Evolutionary conservation across 2,113 vertebrate genomes (phyloP).

Genomic region (Ornithorhynchus anatinus): DNA sequence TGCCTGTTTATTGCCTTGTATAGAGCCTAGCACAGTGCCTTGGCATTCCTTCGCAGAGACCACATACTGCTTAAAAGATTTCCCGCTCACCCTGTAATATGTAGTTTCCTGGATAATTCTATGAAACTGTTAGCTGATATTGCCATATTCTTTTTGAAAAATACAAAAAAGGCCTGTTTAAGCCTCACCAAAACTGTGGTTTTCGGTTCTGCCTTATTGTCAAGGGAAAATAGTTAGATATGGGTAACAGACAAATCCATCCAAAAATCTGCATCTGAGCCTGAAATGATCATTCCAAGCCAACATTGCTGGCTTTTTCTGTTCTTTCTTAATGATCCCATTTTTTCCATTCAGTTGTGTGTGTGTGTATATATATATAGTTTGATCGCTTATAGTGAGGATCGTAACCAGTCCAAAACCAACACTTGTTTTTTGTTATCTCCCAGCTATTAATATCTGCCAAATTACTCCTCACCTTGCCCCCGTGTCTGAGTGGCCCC

Average conservation of each 20-base stretch:
- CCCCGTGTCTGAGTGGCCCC: slow-evolving; percentile 24
- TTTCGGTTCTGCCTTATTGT: slow-evolving; percentile 39
- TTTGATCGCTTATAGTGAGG: slow-evolving; percentile 36
- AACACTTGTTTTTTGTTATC: slow-evolving; percentile 37
- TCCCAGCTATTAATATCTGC: slow-evolving; percentile 60
- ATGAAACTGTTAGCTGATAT: slow-evolving; percentile 18
- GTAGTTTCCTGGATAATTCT: too few relatives aligned
- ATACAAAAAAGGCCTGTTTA: slow-evolving; percentile 21
- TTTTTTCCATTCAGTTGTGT: slow-evolving; percentile 26
- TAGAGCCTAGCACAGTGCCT: too few relatives aligned
- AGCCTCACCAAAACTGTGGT: slow-evolving; percentile 23
- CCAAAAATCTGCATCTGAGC: slow-evolving; percentile 33
- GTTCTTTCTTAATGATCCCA: slow-evolving; percentile 24
- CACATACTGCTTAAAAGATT: too few relatives aligned
- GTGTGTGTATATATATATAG: slow-evolving; percentile 38
- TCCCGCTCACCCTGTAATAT: too few relatives aligned
- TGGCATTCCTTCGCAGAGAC: too few relatives aligned
- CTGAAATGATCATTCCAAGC: slow-evolving; percentile 28
- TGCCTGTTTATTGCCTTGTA: too few relatives aligned
- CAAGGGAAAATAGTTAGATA: slow-evolving; percentile 52
- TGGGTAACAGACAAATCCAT: slow-evolving; percentile 29
- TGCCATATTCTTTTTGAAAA: slow-evolving; percentile 17
- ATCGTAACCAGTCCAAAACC: slow-evolving; percentile 43
- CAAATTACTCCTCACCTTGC: slow-evolving; percentile 44
- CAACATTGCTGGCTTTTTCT: slow-evolving; percentile 27